Evolutionary conservation across 2,113 vertebrate genomes (phyloP).

Genomic region (Sceloporus undulatus): DNA sequence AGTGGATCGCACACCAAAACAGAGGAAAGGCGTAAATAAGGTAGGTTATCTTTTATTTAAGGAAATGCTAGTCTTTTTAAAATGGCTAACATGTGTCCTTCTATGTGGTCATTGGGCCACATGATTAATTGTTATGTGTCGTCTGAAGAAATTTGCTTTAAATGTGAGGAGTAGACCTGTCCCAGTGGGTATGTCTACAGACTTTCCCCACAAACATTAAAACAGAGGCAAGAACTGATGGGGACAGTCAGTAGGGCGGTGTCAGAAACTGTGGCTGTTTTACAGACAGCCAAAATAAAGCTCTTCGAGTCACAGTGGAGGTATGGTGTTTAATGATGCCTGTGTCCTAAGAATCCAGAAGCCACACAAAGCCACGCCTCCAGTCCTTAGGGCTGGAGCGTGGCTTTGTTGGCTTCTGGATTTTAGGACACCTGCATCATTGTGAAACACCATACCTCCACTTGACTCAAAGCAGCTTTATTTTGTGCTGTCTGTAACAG

Average conservation of each 20-base stretch:
- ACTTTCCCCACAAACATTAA: not conserved
- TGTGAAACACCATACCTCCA: too few species aligned
- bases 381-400: too few species aligned
- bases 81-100: not conserved
- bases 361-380: too few species aligned
- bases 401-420: too few species aligned
- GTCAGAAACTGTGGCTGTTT: not conserved
- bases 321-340: too few species aligned
- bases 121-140: not conserved
- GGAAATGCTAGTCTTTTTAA: not conserved
- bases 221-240: not conserved
- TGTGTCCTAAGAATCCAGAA: too few species aligned
- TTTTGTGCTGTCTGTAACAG: too few species aligned
- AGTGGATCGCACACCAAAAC: constrained; percentile 27
- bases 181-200: not conserved
- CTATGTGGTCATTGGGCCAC: not conserved
- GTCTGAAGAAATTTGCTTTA: not conserved
- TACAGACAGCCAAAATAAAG: too few species aligned
- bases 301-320: too few species aligned
- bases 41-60: not conserved
- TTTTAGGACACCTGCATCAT: too few species aligned
- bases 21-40: constrained; percentile 28
- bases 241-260: not conserved
- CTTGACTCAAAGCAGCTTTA: too few species aligned
- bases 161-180: not conserved